Percentiles rank a stretch among this genome's conserved stretches.
phyloP scores from a whole-genome alignment of 2,888 invertebrate genomes.

The Embidobia sp. region DNA sequence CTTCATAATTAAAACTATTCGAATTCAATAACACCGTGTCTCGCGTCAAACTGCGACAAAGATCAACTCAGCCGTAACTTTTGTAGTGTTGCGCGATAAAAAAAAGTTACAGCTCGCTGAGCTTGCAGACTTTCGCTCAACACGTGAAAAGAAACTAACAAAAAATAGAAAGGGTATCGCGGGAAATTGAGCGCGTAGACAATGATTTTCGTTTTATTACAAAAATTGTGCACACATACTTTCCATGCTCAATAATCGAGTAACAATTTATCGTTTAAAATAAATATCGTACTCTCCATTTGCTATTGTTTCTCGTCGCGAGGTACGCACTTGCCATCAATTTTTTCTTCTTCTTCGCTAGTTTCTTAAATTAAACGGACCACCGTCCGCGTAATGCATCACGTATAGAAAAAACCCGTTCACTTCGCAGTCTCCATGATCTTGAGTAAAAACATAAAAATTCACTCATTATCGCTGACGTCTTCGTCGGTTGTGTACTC shows the following conservation, averaged over 20 bases:
- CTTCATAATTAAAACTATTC: too few species aligned
- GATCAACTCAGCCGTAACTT: constrained; percentile 27
- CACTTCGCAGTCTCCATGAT: constrained; percentile 66
- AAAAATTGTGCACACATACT: constrained; percentile 78
- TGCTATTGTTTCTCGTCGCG: constrained; percentile 69
- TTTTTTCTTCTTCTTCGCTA: constrained; percentile 22
- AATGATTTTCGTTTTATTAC: constrained; percentile 75
- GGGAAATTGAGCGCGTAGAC: constrained; percentile 72
- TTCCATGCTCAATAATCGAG: constrained; percentile 76
- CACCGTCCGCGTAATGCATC: constrained; percentile 13
- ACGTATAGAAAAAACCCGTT: constrained; percentile 64
- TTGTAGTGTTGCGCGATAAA: constrained; percentile 30
- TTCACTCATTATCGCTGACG: constrained; percentile 82
- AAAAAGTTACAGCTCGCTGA: constrained; percentile 45
- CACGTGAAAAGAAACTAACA: constrained; percentile 42
- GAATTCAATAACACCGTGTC: too few species aligned
- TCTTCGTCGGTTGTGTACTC: constrained; percentile 88
- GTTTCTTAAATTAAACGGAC: constrained; percentile 67
- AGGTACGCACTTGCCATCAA: constrained; percentile 66
- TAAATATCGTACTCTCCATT: constrained; percentile 78
- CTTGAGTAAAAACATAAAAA: constrained; percentile 63
- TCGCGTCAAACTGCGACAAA: constrained; percentile 22
- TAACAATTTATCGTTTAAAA: constrained; percentile 79
- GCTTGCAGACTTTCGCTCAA: constrained; percentile 41
- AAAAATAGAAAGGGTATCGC: constrained; percentile 40